Conservation (phyloP, 2,113 vertebrate genomes). For the Chloroceryle aenea region DNA sequence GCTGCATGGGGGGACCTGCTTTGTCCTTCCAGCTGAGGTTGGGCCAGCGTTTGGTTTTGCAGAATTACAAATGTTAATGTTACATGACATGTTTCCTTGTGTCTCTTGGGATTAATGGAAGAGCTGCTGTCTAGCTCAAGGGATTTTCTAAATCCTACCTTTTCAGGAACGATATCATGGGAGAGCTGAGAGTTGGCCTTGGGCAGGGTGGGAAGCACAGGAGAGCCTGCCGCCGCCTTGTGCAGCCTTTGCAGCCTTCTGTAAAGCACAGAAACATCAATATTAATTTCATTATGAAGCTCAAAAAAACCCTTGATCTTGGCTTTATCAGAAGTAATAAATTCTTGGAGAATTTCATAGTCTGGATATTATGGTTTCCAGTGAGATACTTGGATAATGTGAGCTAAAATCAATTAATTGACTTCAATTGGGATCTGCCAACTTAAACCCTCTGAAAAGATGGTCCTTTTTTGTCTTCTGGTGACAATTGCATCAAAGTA, state of each 20-base stretch:
- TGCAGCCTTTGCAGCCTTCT: background rate
- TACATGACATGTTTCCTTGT: background rate
- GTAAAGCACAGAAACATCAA: background rate
- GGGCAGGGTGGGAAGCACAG: background rate
- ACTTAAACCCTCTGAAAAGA: background rate
- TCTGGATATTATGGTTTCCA: slow-evolving; percentile 2
- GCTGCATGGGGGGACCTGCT: background rate
- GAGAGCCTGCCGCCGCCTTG: background rate
- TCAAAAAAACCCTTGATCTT: background rate
- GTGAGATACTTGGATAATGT: background rate
- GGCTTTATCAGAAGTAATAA: background rate
- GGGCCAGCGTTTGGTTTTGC: background rate
- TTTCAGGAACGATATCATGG: accelerated
- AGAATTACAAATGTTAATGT: background rate
- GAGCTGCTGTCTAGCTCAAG: background rate
- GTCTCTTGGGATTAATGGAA: background rate
- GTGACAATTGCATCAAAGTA: slow-evolving; percentile 59
- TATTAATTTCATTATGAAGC: background rate
- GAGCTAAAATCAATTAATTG: background rate
- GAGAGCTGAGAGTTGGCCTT: background rate
- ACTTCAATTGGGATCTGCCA: background rate
- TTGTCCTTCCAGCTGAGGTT: background rate
- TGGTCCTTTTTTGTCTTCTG: background rate
- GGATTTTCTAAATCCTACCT: background rate
- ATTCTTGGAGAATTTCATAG: background rate